Evolutionary conservation across 2,113 vertebrate species (phyloP).

Genomic region (Paramormyrops kingsleyae): DNA sequence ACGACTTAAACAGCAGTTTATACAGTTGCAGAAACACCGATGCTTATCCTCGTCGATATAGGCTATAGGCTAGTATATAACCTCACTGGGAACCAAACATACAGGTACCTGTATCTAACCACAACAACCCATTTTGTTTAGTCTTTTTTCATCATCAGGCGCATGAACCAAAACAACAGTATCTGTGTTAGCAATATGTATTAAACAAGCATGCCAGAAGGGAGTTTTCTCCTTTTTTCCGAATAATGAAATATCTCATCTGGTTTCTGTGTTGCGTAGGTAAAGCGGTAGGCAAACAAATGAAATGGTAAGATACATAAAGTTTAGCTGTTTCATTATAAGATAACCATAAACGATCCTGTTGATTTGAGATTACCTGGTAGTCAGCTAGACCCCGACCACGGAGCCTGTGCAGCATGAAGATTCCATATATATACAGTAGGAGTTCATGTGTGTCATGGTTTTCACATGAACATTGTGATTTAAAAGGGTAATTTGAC

Average conservation of each 20-base stretch:
- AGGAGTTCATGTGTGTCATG: background rate
- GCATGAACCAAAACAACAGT: background rate
- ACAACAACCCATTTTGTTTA: background rate
- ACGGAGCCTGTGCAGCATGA: background rate
- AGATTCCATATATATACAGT: background rate
- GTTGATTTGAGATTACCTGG: background rate
- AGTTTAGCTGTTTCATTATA: background rate
- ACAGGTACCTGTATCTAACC: background rate
- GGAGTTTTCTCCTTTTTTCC: background rate
- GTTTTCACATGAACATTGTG: background rate
- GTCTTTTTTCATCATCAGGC: background rate
- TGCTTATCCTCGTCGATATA: background rate
- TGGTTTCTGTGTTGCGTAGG: background rate
- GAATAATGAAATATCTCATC: background rate
- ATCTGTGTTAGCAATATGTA: background rate
- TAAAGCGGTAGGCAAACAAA: background rate
- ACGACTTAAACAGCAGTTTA: background rate
- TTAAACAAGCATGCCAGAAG: background rate
- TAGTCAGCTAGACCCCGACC: background rate
- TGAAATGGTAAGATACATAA: background rate
- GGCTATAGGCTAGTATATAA: background rate
- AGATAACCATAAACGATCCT: background rate
- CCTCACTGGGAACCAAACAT: background rate
- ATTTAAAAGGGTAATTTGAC: background rate
- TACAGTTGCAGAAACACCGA: background rate